Conservation (phyloP, 2,797 vertebrate species). For the Sebastes glaucus region DNA sequence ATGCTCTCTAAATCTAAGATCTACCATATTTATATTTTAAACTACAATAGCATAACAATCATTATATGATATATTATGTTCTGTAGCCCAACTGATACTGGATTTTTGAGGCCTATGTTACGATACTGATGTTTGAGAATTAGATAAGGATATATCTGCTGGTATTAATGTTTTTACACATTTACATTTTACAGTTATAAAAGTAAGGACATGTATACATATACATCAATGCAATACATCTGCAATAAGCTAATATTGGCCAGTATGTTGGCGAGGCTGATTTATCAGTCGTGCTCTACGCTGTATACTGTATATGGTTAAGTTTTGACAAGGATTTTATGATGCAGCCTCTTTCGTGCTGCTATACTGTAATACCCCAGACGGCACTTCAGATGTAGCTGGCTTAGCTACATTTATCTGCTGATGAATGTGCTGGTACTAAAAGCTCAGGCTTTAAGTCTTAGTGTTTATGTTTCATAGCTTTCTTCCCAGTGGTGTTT, state of each 20-base stretch:
- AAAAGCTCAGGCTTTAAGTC: conserved; percentile 17
- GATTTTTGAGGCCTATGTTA: not conserved
- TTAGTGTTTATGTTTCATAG: conserved; percentile 42
- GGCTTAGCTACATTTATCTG: conserved; percentile 39
- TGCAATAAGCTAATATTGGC: not conserved
- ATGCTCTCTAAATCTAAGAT: not conserved
- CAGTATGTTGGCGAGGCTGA: not conserved
- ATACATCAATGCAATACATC: not conserved
- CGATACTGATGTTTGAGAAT: not conserved
- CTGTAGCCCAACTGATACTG: not conserved
- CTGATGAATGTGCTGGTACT: conserved; percentile 28
- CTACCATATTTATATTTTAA: not conserved
- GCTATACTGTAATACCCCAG: not conserved
- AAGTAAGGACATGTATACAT: not conserved
- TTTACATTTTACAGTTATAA: not conserved
- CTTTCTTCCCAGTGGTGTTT: conserved; percentile 36
- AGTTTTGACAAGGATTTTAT: not conserved
- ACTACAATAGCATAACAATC: not conserved
- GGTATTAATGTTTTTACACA: not conserved
- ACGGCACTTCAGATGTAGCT: conserved; percentile 19
- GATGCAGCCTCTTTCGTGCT: not conserved
- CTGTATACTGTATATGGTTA: not conserved
- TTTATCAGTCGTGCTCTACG: not conserved
- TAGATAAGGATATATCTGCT: not conserved
- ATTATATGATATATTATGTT: not conserved